phyloP scores from a whole-genome alignment of 2,888 invertebrate species.

The Eupithecia subumbrata region DNA sequence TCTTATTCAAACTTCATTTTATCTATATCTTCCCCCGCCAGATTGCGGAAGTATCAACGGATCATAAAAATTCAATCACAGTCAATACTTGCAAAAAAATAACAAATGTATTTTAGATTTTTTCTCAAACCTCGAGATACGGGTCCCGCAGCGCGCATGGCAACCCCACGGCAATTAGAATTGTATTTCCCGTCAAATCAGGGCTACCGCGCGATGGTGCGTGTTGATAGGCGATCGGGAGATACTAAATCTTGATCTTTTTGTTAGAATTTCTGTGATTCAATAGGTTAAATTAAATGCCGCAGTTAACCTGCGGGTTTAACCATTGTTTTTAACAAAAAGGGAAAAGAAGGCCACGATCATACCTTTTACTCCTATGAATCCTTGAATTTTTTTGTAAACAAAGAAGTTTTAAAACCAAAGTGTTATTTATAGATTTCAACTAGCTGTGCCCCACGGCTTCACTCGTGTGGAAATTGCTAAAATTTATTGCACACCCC shows the following conservation, averaged over 20 bases:
- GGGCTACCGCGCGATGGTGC: conserved; percentile 47
- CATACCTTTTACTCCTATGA: not conserved
- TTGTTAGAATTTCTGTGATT: conserved; percentile 20
- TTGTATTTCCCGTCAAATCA: conserved; percentile 54
- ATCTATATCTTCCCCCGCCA: not conserved
- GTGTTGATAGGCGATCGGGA: conserved; percentile 40
- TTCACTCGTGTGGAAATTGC: too few relatives aligned
- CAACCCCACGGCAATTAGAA: conserved; percentile 56
- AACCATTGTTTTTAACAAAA: not conserved
- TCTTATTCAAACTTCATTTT: not conserved
- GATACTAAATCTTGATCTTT: conserved; percentile 38
- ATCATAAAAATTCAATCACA: conserved; percentile 22
- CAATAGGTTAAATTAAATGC: not conserved
- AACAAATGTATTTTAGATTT: conserved; percentile 16
- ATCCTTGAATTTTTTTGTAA: not conserved
- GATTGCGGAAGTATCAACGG: conserved; percentile 3
- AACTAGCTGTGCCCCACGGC: too few relatives aligned
- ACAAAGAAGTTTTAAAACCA: not conserved
- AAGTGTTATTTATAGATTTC: not conserved
- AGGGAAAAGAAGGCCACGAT: not conserved
- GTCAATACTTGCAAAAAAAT: conserved; percentile 35
- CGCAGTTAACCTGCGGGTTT: conserved; percentile 1
- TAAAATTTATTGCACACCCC: too few relatives aligned
- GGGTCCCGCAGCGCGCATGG: conserved; percentile 64
- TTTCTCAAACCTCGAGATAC: conserved; percentile 52